Conservation (phyloP, 2,797 vertebrate species). For the Sebastes hubbsi region DNA sequence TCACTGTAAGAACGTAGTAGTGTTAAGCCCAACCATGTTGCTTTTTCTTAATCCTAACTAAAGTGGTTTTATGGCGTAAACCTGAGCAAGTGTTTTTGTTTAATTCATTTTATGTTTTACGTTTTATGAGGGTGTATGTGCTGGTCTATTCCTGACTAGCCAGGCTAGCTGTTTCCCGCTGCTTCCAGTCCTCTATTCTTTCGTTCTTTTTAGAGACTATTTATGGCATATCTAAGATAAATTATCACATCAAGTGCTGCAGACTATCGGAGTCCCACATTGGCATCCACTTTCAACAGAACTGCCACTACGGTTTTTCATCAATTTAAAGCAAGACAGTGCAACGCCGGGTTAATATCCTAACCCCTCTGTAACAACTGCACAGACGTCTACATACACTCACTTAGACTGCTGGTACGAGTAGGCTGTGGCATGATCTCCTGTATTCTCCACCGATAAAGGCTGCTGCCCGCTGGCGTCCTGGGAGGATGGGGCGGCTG, state of each 20-base stretch:
- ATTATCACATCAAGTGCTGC: not conserved
- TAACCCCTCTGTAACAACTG: too few relatives aligned
- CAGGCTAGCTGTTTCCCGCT: not conserved
- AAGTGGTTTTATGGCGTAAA: too few relatives aligned
- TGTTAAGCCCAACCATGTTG: too few relatives aligned
- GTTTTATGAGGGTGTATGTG: not conserved
- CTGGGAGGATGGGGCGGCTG: constrained; percentile 92
- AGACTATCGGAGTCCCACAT: not conserved
- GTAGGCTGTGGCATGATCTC: constrained; percentile 93
- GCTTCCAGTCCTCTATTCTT: not conserved
- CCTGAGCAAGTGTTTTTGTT: not conserved
- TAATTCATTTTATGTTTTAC: too few relatives aligned
- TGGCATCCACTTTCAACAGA: not conserved
- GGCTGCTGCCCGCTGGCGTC: constrained; percentile 94
- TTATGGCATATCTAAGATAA: not conserved
- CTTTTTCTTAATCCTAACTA: too few relatives aligned
- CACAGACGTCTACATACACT: constrained; percentile 58
- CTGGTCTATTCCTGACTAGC: not conserved
- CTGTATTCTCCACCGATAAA: constrained; percentile 92
- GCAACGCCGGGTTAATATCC: not conserved
- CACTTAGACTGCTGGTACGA: constrained; percentile 96
- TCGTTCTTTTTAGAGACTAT: not conserved
- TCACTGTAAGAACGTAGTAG: too few relatives aligned
- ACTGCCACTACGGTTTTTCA: not conserved
- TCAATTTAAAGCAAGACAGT: not conserved